Evolutionary conservation across 2,113 vertebrate genomes (phyloP), one percentile per base, ranked within the genome.

Genomic region (Lepus americanus): DNA sequence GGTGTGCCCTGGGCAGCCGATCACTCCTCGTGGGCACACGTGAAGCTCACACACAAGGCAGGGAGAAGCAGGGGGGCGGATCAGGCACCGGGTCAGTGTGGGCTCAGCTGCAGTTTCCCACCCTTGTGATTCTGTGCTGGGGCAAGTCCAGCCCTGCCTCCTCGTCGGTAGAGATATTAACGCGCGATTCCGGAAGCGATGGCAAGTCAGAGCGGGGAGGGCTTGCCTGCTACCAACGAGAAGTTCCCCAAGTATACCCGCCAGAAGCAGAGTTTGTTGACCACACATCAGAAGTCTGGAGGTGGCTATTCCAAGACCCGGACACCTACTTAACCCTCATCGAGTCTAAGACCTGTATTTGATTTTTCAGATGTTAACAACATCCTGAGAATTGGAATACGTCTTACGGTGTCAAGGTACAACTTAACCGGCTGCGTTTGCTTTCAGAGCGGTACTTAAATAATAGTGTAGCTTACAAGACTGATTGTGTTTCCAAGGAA

Each of bases 21-120:
- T 2, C 17, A 0, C 1, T 10, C 14, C 14, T 81, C 61, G 1
- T 23, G 33, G 49, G 77, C 49, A 0, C 19, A 39, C 59, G 0
- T 1, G 7, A 76, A 92, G 90, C 8, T 49, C 59, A 14, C 0
- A 5, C 27, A 17, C 0, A 8, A 3, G 9, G 82, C 69, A 20
- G 39, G 27, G 39, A 61, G 72, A 25, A 63, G 7, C 29, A 23
- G 31, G 0, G 0, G 33, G 36, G 31, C 31, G 53, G 49, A 31
- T 20, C n/a, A 25, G 1, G 36, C 0, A 2, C 4, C 1, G 17
- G 22, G 9, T 25, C 74, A 1, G 0, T 3, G 39, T 29, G 59
- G 55, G 13, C 49, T 73, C 64, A 25, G 31, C 51, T 59, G 16
- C 51, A 6, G 8, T 14, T 85, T 59, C 17, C 29, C 22, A 20